These are phyloP conservation scores for Pica pica DNA, from an alignment of 2,113 vertebrate species.

Conservation along the genomic window DNA sequence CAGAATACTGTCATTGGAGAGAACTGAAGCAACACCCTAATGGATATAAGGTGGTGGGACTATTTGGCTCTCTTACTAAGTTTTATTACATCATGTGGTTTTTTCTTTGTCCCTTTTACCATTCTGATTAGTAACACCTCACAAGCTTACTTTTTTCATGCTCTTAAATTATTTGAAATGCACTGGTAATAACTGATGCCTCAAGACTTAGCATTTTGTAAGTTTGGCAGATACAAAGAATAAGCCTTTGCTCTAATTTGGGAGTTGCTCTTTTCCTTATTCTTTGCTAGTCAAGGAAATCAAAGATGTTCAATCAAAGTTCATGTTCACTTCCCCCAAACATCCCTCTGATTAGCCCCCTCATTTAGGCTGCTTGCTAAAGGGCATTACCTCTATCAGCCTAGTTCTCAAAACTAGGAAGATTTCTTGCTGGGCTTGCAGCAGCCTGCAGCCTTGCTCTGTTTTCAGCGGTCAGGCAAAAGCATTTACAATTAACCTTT, in stretches of 20 bases:
- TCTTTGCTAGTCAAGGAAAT: background rate
- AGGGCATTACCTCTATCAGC: conserved; percentile 66
- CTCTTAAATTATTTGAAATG: conserved; percentile 1
- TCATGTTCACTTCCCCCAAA: background rate
- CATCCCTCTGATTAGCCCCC: conserved; percentile 47
- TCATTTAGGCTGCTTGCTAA: conserved; percentile 51
- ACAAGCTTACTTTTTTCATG: background rate
- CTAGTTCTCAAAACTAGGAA: conserved; percentile 73
- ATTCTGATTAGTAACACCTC: background rate
- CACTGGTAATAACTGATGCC: background rate
- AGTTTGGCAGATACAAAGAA: background rate
- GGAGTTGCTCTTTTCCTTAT: background rate
- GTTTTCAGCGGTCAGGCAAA: conserved; percentile 70
- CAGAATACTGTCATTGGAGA: background rate
- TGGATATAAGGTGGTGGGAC: background rate
- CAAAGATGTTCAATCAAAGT: background rate
- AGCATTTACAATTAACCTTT: conserved; percentile 68
- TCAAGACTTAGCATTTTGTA: background rate
- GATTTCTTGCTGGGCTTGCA: conserved; percentile 71
- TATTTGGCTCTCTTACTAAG: background rate
- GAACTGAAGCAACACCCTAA: background rate
- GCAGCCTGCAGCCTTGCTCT: conserved; percentile 69
- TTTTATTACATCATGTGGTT: background rate
- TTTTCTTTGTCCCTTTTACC: background rate
- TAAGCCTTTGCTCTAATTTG: conserved; percentile 8